phyloP scores from a whole-genome alignment of 2,888 invertebrate genomes.

The Ormyrus pomaceus region DNA sequence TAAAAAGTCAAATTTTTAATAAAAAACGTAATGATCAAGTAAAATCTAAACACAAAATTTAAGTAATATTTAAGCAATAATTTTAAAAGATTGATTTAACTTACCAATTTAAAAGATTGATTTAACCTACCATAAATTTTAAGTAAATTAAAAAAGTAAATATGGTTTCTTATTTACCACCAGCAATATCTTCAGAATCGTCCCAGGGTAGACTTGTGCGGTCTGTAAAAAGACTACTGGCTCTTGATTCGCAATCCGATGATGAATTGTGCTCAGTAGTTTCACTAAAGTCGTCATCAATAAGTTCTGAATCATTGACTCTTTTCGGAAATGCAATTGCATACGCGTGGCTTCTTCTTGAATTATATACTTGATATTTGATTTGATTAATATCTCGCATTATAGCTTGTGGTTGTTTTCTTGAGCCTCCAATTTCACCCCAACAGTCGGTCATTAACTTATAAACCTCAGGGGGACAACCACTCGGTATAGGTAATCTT shows the following conservation, averaged over 20 bases:
- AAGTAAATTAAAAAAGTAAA: neutral
- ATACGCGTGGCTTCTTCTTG: constrained; percentile 80
- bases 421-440: constrained; percentile 83
- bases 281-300: constrained; percentile 64
- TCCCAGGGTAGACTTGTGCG: constrained; percentile 70
- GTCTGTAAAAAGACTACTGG: constrained; percentile 69
- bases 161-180: constrained; percentile 11
- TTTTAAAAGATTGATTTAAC: too few species aligned
- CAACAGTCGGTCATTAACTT: constrained; percentile 88
- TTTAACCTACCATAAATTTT: too few species aligned
- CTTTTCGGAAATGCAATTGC: constrained; percentile 76
- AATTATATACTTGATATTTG: constrained; percentile 84
- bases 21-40: neutral
- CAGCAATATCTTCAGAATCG: constrained; percentile 66
- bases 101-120: too few species aligned
- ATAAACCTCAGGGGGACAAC: constrained; percentile 87
- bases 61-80: too few species aligned
- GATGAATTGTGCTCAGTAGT: constrained; percentile 68
- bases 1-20: constrained; percentile 10
- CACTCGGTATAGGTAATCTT: constrained; percentile 81
- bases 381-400: constrained; percentile 91
- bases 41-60: too few species aligned
- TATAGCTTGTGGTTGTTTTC: constrained; percentile 89
- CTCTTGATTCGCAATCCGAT: constrained; percentile 67
- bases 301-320: constrained; percentile 63